Evolutionary conservation across 2,888 invertebrate genomes (phyloP), one percentile per base, ranked within the genome.

Genomic region (Hirtodrosophila confusa): DNA sequence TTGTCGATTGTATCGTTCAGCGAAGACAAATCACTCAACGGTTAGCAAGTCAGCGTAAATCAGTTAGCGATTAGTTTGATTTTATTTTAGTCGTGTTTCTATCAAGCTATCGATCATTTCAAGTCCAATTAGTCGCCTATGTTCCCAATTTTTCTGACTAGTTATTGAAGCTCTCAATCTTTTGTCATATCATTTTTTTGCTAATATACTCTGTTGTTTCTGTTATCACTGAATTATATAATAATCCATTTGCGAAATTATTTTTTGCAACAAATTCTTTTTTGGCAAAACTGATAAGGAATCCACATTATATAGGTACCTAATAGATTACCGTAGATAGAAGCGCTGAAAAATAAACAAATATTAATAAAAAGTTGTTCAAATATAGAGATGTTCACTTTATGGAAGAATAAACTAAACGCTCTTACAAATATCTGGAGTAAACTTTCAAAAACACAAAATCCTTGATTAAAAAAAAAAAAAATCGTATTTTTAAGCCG

Each of bases 161-260:
- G 37, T 9, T 74, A 27, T 49, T n/a, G 39, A 1, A 31, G 44
- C 50, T 29, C 43, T 39, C 31, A 44, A 48, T 40, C 35, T 45
- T 47, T 27, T 12, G 29, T 63, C 43, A 45, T 72, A 45, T 57
- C 51, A 41, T 35, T 7, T 23, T 31, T 48, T 39, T 35, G 23
- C 12, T 12, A 24, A 39, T 3, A 10, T 56, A 12, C 8, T 23
- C 8, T 51, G 48, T 29, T 35, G 31, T 29, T 29, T 31, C 48
- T 17, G 24, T 51, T 72, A 64, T 75, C 75, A n/a, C 29, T 29
- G 8, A 33, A 37, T 69, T 75, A 56, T 75, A 75, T 64, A 75
- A 75, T 44, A 53, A 55, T 54, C 41, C 48, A 55, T 39, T 55
- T 57, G 57, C 69, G 29, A 75, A 66, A 57, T 41, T 5, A 3